Base-by-base conservation (phyloP, 2,888 invertebrate species). In the Chrysolina americana region DNA sequence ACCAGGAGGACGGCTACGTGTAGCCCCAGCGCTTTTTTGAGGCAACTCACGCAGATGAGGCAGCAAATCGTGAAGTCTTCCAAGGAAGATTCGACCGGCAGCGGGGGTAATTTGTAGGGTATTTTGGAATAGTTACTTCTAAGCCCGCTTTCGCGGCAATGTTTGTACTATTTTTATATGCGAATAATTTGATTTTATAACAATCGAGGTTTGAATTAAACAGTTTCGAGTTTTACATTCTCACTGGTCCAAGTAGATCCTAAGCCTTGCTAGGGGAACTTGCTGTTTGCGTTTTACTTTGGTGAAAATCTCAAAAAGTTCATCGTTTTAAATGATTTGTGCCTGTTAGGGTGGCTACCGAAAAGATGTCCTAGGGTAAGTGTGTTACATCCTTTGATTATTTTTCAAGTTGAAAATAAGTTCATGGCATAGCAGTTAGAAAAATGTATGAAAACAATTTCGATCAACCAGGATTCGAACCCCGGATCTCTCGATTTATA, bases 1-100 rank as follows among this genome's bases (percentile, higher is more conserved):
- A 48, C 62, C 19, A 72, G 65, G 17, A 81, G 83, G 62, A 81
- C 81, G 10, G 81, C 85, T 6, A 82, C 83, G 48, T 86, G 85
- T 65, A 88, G 86, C 80, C 92, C 92, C 0, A 91, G 90, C 70
- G 89, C 90, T 75, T 92, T 91, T 86, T 84, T 92, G 73, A 89
- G 89, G 79, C 90, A 92, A 84, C 87, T 92, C 76, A 90, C 91
- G 13, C 87, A 89, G 70, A 86, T 92, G 85, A 87, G 92, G 79
- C 88, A 89, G 81, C 89, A 91, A 79, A 89, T 91, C 19, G 89
- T 92, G 0, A 89, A 89, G 82, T 87, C 87, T n/a, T 89, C 90
- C 64, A 88, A 89, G 77, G 89, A 90, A 59, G 88, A 79, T 82
- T 84, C 76, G 85, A 83, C 86, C 83, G 66, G 65, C 64, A 56